These are phyloP conservation scores for Harpagifer antarcticus DNA, from an alignment of 2,797 vertebrate genomes.

Conservation along the genomic window DNA sequence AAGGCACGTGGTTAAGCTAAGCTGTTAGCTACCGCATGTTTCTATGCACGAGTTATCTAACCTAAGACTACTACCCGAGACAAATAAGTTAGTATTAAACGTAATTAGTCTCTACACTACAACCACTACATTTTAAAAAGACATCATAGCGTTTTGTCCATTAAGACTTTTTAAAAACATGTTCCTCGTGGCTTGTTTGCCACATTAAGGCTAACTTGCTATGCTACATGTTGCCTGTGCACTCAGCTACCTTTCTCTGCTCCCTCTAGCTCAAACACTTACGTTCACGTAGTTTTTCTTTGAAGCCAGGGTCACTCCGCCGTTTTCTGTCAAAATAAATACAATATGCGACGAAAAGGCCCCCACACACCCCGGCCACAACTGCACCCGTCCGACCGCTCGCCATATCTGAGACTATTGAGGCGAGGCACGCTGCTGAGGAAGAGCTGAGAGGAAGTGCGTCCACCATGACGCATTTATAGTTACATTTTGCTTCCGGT, in stretches of 20 bases:
- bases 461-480: constrained; percentile 17
- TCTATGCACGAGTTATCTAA: too few relatives aligned
- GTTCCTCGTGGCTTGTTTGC: neutral
- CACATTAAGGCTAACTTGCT: constrained; percentile 34
- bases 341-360: constrained; percentile 90
- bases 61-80: fast-evolving
- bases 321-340: constrained; percentile 94
- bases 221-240: neutral
- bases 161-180: neutral
- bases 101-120: neutral
- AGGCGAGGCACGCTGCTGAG: constrained; percentile 27
- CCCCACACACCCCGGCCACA: constrained; percentile 89
- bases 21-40: neutral
- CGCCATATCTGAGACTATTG: constrained; percentile 73
- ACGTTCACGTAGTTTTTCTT: constrained; percentile 91
- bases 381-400: constrained; percentile 87
- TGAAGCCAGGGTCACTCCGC: constrained; percentile 91
- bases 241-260: constrained; percentile 22
- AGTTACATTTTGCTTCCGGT: neutral
- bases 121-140: fast-evolving
- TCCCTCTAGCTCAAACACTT: constrained; percentile 73
- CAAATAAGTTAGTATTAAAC: fast-evolving
- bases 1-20: constrained; percentile 33
- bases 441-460: constrained; percentile 42
- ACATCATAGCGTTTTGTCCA: fast-evolving